Base-by-base conservation (phyloP, 2,888 invertebrate species). In the Leistus spinibarbis region DNA sequence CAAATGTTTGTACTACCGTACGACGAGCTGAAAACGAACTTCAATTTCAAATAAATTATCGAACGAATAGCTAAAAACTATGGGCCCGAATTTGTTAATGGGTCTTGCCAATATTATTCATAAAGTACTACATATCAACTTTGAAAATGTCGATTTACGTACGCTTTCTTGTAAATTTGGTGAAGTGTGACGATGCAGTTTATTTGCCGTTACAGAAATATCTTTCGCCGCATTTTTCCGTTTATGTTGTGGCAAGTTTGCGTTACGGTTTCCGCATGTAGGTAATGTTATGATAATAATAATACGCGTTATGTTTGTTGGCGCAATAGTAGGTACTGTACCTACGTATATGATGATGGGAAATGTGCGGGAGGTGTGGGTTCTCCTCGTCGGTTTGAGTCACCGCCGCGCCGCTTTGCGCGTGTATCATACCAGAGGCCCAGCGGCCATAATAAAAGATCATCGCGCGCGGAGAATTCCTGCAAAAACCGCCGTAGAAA, bases 401-500 rank as follows among this genome's bases (percentile, higher is more conserved):
- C 22, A 22, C 60, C 17, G 17, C 16, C 57, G 20, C 57, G 53
- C 53, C 9, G 53, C 7, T 10, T 9, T 10, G 10, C 53, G 57
- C 57, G 60, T 20, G 60, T 60, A 60, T 60, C 17, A 40, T 40
- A 40, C 40, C 40, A 13, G 7, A 40, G 40, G 40, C 17, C 60
- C 19, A 19, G 17, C 60, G 60, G 60, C 60, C 10, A 60, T 60
- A 60, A 60, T 60, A 60, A 60, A 60, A 60, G 60, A 60, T 60
- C 60, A 60, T 60, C 60, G 60, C 60, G 60, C 60, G 60, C 60
- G 60, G n/a, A 60, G 22, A 60, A 60, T 60, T 60, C 60, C 22
- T 60, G 60, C 60, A 60, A 60, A 60, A 60, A 60, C 60, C 22
- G 60, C 2, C 60, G 60, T 60, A 60, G 68, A 67, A 74, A 74